phyloP scores from a whole-genome alignment of 1,140 invertebrate species.

The Archegozetes longisetosus region DNA sequence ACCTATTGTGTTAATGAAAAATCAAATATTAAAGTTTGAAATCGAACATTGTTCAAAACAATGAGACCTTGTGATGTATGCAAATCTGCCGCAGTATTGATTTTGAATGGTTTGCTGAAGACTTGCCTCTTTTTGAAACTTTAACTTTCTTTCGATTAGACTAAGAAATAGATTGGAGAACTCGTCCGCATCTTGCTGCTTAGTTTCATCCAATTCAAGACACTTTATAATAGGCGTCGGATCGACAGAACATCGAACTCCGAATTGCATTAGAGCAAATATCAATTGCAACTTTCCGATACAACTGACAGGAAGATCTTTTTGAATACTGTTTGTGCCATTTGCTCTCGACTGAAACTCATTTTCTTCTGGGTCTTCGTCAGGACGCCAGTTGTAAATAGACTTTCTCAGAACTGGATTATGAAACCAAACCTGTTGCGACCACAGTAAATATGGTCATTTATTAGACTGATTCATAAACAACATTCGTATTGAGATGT shows the following conservation, averaged over 20 bases:
- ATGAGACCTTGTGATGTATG: conserved; percentile 43
- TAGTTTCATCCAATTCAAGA: conserved; percentile 44
- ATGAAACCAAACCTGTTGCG: conserved; percentile 51
- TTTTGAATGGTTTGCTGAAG: conserved; percentile 39
- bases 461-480: too few relatives aligned
- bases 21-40: conserved; percentile 10
- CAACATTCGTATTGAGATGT: conserved; percentile 8
- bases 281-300: conserved; percentile 47
- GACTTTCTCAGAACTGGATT: conserved; percentile 45
- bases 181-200: conserved; percentile 50
- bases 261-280: conserved; percentile 47
- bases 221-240: conserved; percentile 43
- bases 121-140: conserved; percentile 29
- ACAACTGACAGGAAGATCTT: conserved; percentile 24
- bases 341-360: not conserved
- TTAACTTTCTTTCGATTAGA: conserved; percentile 39
- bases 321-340: not conserved
- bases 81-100: conserved; percentile 45
- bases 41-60: not conserved
- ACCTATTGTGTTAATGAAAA: too few relatives aligned
- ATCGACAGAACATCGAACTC: conserved; percentile 41
- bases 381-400: conserved; percentile 44
- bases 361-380: conserved; percentile 27
- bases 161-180: conserved; percentile 50
- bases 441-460: too few relatives aligned